These are phyloP conservation scores for Gouania willdenowi DNA, from an alignment of 2,797 vertebrate species.

Conservation along the genomic window DNA sequence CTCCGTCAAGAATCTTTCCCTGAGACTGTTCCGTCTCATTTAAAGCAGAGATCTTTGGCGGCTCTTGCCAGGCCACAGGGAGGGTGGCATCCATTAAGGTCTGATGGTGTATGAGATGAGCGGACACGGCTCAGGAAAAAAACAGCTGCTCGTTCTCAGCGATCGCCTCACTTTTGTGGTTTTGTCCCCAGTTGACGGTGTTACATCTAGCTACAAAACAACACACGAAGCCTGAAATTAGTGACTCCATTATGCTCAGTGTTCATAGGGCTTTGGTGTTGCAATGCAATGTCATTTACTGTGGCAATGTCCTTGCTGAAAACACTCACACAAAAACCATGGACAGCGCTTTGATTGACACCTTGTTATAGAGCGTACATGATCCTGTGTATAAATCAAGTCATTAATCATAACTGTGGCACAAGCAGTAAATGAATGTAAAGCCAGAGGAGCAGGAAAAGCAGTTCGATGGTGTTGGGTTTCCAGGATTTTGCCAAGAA, in stretches of 20 bases:
- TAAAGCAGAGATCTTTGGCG: constrained; percentile 15
- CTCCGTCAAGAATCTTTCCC: constrained; percentile 45
- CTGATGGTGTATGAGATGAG: constrained; percentile 33
- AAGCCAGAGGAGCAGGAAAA: constrained; percentile 18
- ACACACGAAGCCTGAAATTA: constrained; percentile 13
- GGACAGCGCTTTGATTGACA: constrained; percentile 53
- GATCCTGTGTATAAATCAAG: constrained; percentile 36
- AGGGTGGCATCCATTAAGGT: constrained; percentile 25
- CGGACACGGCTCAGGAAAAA: constrained; percentile 12
- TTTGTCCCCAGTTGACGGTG: constrained; percentile 18
- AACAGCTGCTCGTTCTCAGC: constrained; percentile 29
- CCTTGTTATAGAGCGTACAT: constrained; percentile 16
- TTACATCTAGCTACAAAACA: constrained; percentile 9
- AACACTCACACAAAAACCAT: too few relatives aligned
- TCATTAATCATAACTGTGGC: constrained; percentile 53
- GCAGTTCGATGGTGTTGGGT: constrained; percentile 15
- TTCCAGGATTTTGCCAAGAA: constrained; percentile 38
- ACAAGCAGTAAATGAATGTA: constrained; percentile 22
- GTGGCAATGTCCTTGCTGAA: constrained; percentile 26
- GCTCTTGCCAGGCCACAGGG: constrained; percentile 8
- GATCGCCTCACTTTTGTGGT: constrained; percentile 23
- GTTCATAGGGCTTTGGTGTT: constrained; percentile 34
- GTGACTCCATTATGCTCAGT: constrained; percentile 31
- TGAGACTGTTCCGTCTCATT: constrained; percentile 28
- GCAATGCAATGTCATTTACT: constrained; percentile 47